Evolutionary conservation across 2,888 invertebrate species (phyloP).

Genomic region (Dione vanillae): DNA sequence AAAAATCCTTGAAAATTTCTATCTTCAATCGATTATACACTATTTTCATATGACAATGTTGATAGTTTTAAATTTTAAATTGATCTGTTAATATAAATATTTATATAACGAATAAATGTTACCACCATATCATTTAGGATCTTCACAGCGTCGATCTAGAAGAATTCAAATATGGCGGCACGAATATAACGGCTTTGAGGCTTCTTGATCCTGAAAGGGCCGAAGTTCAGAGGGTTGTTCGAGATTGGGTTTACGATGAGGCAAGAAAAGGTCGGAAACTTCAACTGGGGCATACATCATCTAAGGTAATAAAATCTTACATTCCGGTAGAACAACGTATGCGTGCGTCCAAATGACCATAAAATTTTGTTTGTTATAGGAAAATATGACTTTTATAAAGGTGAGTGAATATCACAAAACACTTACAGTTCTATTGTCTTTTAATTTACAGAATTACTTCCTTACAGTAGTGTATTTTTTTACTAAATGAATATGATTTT

Average conservation of each 20-base stretch:
- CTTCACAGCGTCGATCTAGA: constrained; percentile 95
- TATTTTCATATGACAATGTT: too few relatives aligned
- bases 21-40: neutral
- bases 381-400: constrained; percentile 89
- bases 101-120: neutral
- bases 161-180: constrained; percentile 97
- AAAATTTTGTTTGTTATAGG: constrained; percentile 71
- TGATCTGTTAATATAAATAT: too few relatives aligned
- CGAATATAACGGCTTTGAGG: constrained; percentile 97
- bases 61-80: too few relatives aligned
- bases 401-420: constrained; percentile 67
- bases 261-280: constrained; percentile 86
- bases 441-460: neutral
- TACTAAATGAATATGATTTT: neutral
- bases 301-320: constrained; percentile 75
- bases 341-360: constrained; percentile 28
- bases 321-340: constrained; percentile 43
- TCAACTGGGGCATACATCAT: constrained; percentile 83
- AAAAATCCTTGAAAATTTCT: neutral
- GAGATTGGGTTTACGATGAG: constrained; percentile 92
- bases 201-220: constrained; percentile 93
- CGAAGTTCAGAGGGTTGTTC: constrained; percentile 90
- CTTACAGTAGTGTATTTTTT: neutral
- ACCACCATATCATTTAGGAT: constrained; percentile 84
- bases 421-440: neutral